Percentiles rank a stretch among this genome's conserved stretches.
phyloP scores from a whole-genome alignment of 1,140 invertebrate species.

The Drosophila dunni region DNA sequence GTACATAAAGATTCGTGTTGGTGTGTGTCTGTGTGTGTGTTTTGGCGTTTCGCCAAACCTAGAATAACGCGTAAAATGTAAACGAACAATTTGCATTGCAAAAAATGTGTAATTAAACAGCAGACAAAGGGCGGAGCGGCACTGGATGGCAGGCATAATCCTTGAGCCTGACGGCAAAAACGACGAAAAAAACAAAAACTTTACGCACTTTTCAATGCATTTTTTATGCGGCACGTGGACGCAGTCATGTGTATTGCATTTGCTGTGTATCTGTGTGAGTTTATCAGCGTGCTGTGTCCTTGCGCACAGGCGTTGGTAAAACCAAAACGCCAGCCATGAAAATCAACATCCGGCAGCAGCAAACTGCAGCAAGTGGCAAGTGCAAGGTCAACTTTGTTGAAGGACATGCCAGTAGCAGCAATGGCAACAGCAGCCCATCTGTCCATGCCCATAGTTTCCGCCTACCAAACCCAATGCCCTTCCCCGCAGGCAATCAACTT shows the following conservation, averaged over 20 bases:
- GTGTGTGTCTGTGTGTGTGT: constrained; percentile 7
- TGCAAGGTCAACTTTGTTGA: constrained; percentile 81
- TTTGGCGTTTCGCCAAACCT: constrained; percentile 29
- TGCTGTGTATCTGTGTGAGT: constrained; percentile 44
- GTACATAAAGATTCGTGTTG: constrained; percentile 50
- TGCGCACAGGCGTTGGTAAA: constrained; percentile 60
- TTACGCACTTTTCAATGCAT: constrained; percentile 76
- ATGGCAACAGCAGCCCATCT: constrained; percentile 28
- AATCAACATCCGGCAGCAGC: constrained; percentile 68
- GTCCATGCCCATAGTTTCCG: constrained; percentile 11
- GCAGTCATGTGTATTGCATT: constrained; percentile 56
- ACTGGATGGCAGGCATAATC: constrained; percentile 10
- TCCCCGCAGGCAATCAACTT: constrained; percentile 12
- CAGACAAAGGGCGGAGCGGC: neutral
- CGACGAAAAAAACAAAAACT: constrained; percentile 18
- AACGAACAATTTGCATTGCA: constrained; percentile 49
- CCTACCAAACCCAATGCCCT: neutral
- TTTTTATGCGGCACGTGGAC: constrained; percentile 65
- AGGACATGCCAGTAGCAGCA: constrained; percentile 66
- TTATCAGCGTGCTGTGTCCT: constrained; percentile 77
- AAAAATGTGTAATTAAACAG: constrained; percentile 55
- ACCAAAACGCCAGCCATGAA: constrained; percentile 55
- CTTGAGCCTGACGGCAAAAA: constrained; percentile 29
- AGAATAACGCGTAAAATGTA: constrained; percentile 14
- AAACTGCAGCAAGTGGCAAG: constrained; percentile 77